phyloP scores from a whole-genome alignment of 2,797 vertebrate genomes.

The Anisognathus igniventris region DNA sequence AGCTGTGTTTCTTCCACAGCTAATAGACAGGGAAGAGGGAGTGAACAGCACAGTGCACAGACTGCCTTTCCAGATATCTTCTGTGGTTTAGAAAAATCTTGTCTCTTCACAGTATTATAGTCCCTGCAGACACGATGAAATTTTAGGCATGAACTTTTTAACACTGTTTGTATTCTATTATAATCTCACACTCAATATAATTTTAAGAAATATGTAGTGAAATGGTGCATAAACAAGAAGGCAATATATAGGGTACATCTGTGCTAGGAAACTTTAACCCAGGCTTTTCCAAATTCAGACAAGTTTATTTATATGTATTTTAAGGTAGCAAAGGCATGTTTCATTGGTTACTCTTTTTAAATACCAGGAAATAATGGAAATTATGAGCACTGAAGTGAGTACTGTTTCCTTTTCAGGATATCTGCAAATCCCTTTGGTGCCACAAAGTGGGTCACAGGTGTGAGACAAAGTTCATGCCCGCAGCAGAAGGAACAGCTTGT shows the following conservation, averaged over 20 bases:
- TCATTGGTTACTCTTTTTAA: background rate
- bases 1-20: slow-evolving; percentile 29
- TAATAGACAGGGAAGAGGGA: background rate
- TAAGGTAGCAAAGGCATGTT: background rate
- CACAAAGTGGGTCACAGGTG: slow-evolving; percentile 91
- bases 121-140: background rate
- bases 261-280: background rate
- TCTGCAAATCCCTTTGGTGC: slow-evolving; percentile 98
- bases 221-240: background rate
- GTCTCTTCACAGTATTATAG: background rate
- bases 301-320: background rate
- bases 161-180: background rate
- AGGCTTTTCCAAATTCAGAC: background rate
- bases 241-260: background rate
- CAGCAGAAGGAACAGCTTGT: slow-evolving; percentile 93
- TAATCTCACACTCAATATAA: background rate
- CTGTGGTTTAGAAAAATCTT: background rate
- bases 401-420: slow-evolving; percentile 82
- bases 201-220: background rate
- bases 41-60: background rate
- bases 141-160: background rate
- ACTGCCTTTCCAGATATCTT: background rate
- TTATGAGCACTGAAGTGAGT: background rate
- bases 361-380: background rate
- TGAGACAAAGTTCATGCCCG: slow-evolving; percentile 99